phyloP scores from a whole-genome alignment of 2,113 vertebrate species.

The Tragulus kanchil region DNA sequence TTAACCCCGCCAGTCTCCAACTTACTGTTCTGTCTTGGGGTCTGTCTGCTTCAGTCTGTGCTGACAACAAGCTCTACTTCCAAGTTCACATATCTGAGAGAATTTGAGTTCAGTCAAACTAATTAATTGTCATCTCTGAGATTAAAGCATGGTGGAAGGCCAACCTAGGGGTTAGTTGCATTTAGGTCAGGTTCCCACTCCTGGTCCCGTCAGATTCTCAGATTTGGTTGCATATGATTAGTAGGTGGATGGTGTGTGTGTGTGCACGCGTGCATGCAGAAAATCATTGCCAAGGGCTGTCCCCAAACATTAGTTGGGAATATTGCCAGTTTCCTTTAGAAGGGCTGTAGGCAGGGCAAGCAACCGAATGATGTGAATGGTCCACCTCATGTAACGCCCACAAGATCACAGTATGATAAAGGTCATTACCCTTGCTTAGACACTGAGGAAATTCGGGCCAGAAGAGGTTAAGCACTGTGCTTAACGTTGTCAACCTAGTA shows the following conservation, averaged over 20 bases:
- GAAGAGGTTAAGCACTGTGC: conserved; percentile 37
- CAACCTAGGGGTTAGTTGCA: neutral
- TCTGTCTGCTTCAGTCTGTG: neutral
- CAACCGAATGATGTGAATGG: neutral
- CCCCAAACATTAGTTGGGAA: neutral
- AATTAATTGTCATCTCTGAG: neutral
- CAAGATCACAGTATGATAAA: neutral
- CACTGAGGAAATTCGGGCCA: conserved; percentile 33
- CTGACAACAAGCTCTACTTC: neutral
- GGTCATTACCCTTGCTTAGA: neutral
- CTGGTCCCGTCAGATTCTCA: neutral
- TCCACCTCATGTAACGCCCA: neutral
- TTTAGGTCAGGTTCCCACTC: neutral
- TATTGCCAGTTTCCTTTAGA: neutral
- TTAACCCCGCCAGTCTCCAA: neutral
- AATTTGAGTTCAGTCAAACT: neutral
- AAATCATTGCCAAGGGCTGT: conserved; percentile 14
- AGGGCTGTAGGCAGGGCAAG: neutral
- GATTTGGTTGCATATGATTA: neutral
- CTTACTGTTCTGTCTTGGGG: neutral
- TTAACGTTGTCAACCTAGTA: conserved; percentile 14
- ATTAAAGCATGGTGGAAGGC: neutral
- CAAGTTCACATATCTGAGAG: neutral
- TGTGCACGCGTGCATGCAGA: neutral
- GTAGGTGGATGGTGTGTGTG: neutral